Evolutionary conservation across 2,888 invertebrate species (phyloP), one percentile per base, ranked within the genome.

Genomic region (Phengaris alcon): DNA sequence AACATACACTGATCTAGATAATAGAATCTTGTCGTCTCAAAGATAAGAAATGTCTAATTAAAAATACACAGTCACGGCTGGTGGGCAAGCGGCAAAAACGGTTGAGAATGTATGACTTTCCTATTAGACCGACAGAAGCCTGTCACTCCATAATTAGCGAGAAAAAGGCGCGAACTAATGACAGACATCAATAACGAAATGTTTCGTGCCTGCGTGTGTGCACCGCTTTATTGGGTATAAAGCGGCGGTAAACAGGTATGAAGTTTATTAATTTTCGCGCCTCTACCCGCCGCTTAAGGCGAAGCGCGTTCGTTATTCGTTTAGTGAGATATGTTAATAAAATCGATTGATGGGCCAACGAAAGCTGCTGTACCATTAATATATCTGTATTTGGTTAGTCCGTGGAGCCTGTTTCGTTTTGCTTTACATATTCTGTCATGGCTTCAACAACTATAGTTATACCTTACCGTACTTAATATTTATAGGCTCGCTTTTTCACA

Each of bases 21-120:
- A 70, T 70, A 72, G 85, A 85, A 85, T 82, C 78, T 80, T 84
- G 83, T 84, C 80, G 77, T 68, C 78, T 82, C 82, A 82, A 82
- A 84, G 85, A 86, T 83, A 86, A 84, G 83, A 79, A 84, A 82
- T 78, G 77, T 80, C 80, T 85, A 86, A 87, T 86, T 87, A 85
- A 84, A 84, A 85, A 82, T 83, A 85, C 81, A 84, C 78, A 77
- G 81, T 81, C 79, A 79, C 80, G 81, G 82, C 81, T 81, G 82
- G 81, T 81, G 79, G 82, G 82, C 82, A 83, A 75, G 79, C 75
- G 76, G 79, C 82, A 88, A 87, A 87, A 88, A 87, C 75, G 82
- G 81, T 35, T 85, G 84, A 82, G 85, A 86, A 86, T 81, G 79
- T 77, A 79, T 80, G 77, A 77, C 77, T 80, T 79, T 78, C 77